These are phyloP conservation scores for Hemicrepidius hirtus DNA, from an alignment of 2,888 invertebrate genomes.

Conservation along the genomic window DNA sequence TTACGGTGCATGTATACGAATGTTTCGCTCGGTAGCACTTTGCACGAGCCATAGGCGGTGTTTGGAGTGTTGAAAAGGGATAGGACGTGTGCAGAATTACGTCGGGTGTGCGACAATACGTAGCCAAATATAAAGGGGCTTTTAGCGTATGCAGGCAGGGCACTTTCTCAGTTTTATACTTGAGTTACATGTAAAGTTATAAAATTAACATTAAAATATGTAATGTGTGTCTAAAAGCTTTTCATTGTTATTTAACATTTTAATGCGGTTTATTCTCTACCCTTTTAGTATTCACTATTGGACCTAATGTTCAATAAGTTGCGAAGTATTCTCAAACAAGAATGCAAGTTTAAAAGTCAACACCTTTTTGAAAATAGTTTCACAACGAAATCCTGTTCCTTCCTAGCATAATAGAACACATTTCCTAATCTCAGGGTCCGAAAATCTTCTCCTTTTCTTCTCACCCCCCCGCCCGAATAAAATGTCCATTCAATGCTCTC, in stretches of 20 bases:
- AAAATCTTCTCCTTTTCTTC: no score
- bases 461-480: no score
- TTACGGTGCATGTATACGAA: slow-evolving; percentile 59
- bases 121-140: slow-evolving; percentile 49
- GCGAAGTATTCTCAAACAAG: background rate
- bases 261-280: slow-evolving; percentile 35
- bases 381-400: no score
- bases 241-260: slow-evolving; percentile 47
- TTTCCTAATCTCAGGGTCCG: no score
- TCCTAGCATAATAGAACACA: no score
- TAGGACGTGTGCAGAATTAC: slow-evolving; percentile 51
- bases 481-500: no score
- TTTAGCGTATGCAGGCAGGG: slow-evolving; percentile 46
- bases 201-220: slow-evolving; percentile 53
- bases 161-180: slow-evolving; percentile 47
- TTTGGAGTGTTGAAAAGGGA: slow-evolving; percentile 49
- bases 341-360: no score
- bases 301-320: background rate
- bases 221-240: slow-evolving; percentile 49
- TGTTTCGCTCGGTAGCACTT: slow-evolving; percentile 57
- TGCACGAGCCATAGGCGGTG: slow-evolving; percentile 47
- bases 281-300: slow-evolving; percentile 23
- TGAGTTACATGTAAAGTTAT: slow-evolving; percentile 47
- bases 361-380: no score
- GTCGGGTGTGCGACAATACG: slow-evolving; percentile 47